A percentile compares a stretch with the other conserved stretches of the same genome.
Evolutionary conservation across 2,113 vertebrate species (phyloP).

Genomic region (Benitochromis conjunctus): DNA sequence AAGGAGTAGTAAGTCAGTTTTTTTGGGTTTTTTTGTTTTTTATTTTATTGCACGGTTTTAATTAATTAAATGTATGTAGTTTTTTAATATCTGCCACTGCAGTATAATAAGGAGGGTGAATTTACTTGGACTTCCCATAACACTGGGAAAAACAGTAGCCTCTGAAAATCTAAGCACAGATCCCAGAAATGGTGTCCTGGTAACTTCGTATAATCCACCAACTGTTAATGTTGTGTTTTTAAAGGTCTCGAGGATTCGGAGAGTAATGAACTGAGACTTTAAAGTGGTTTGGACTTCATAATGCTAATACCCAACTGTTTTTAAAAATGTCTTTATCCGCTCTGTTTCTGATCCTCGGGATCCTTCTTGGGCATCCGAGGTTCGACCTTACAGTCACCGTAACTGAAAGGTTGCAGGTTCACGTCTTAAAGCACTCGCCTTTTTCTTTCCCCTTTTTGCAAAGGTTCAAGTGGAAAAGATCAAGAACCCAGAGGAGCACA

Average conservation of each 20-base stretch:
- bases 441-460: background rate
- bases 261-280: background rate
- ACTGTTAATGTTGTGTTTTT: background rate
- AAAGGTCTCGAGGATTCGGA: background rate
- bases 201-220: background rate
- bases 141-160: background rate
- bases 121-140: background rate
- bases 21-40: background rate
- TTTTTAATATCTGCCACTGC: background rate
- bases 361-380: background rate
- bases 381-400: background rate
- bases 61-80: background rate
- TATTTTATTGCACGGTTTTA: rapidly evolving
- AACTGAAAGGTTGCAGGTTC: slow-evolving; percentile 1
- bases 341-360: background rate
- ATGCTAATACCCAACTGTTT: background rate
- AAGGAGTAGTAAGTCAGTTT: slow-evolving; percentile 87
- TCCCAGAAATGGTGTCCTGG: background rate
- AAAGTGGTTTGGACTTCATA: background rate
- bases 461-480: slow-evolving; percentile 99
- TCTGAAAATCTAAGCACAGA: background rate
- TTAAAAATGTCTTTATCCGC: background rate
- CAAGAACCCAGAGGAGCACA: slow-evolving; percentile 90
- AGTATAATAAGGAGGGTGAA: background rate
- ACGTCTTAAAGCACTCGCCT: background rate